phyloP scores from a whole-genome alignment of 2,888 invertebrate genomes.

The Argyra leucocephala region DNA sequence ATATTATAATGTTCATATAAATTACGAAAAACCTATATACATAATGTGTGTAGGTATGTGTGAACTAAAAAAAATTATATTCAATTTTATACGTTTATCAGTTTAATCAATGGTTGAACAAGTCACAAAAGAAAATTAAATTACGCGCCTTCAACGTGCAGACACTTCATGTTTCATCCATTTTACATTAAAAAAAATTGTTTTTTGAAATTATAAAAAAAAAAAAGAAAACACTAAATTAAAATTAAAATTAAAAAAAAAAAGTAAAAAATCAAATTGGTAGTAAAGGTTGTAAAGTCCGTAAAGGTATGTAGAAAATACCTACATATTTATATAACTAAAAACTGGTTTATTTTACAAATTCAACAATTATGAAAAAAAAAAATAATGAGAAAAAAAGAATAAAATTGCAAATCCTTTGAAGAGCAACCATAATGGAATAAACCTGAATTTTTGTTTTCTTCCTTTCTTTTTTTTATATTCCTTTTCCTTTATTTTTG shows the following conservation, averaged over 20 bases:
- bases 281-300: too few relatives aligned
- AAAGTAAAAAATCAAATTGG: too few relatives aligned
- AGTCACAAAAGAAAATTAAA: conserved; percentile 6
- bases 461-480: too few relatives aligned
- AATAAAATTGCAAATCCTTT: background rate
- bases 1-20: too few relatives aligned
- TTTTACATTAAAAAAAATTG: background rate
- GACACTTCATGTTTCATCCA: conserved; percentile 4
- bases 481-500: background rate
- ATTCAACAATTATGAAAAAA: background rate
- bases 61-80: background rate
- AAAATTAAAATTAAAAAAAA: background rate
- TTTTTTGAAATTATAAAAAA: too few relatives aligned
- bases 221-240: background rate
- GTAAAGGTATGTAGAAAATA: too few relatives aligned
- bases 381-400: background rate
- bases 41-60: too few relatives aligned
- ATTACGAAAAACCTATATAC: too few relatives aligned
- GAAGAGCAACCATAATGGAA: background rate
- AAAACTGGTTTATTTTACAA: background rate
- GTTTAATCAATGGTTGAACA: conserved; percentile 3
- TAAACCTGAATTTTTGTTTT: background rate
- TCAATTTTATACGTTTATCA: conserved; percentile 4
- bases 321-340: background rate
- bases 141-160: background rate